phyloP scores from a whole-genome alignment of 2,888 invertebrate species.

The Zonitis immaculata region DNA sequence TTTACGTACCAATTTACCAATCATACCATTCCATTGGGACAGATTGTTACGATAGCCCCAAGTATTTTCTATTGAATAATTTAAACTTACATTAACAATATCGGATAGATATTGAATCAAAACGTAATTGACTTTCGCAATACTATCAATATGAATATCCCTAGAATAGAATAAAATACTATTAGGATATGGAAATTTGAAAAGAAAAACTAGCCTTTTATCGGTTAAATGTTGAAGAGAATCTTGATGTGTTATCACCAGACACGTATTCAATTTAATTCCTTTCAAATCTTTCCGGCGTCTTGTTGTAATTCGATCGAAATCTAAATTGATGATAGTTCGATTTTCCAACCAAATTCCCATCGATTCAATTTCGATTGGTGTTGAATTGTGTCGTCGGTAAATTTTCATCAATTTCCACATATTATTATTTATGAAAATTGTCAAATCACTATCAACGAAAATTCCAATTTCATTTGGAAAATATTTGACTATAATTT shows the following conservation, averaged over 20 bases:
- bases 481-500: slow-evolving; percentile 20
- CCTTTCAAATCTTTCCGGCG: slow-evolving; percentile 51
- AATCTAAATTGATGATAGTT: slow-evolving; percentile 17
- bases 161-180: slow-evolving; percentile 33
- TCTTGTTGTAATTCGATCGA: slow-evolving; percentile 32
- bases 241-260: slow-evolving; percentile 58
- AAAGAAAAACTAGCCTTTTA: slow-evolving; percentile 53
- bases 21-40: slow-evolving; percentile 61
- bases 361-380: slow-evolving; percentile 30
- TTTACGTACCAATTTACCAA: slow-evolving; percentile 55
- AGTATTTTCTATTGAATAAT: slow-evolving; percentile 52
- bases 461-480: slow-evolving; percentile 35
- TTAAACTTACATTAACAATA: slow-evolving; percentile 55
- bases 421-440: slow-evolving; percentile 46
- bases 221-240: slow-evolving; percentile 58
- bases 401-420: slow-evolving; percentile 28
- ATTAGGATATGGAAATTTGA: not conserved
- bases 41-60: slow-evolving; percentile 60
- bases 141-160: slow-evolving; percentile 54
- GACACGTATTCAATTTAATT: slow-evolving; percentile 52
- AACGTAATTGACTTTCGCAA: slow-evolving; percentile 61
- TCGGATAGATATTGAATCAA: slow-evolving; percentile 56
- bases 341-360: slow-evolving; percentile 30
- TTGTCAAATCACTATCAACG: slow-evolving; percentile 53
- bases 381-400: slow-evolving; percentile 24